These are phyloP conservation scores for Diplogasteroides magnus DNA, from an alignment of 1,140 invertebrate genomes.

Conservation along the genomic window DNA sequence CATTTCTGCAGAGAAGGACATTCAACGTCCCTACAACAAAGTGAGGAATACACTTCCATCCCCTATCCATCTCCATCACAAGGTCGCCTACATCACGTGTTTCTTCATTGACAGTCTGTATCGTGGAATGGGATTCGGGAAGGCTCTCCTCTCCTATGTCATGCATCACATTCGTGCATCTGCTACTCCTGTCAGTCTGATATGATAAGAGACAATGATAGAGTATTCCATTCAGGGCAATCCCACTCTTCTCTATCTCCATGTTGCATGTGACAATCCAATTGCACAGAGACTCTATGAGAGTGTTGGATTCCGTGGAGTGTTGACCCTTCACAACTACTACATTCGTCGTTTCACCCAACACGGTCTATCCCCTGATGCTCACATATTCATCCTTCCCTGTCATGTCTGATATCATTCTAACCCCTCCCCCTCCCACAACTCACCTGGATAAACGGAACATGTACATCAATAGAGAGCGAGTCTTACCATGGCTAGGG, in stretches of 20 bases:
- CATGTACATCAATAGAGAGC: too few relatives aligned
- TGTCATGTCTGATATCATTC: background rate
- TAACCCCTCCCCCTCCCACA: background rate
- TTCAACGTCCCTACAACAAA: too few relatives aligned
- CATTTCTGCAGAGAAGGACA: background rate
- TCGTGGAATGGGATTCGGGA: background rate
- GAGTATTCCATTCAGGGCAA: background rate
- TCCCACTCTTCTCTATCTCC: background rate
- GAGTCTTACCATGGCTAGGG: too few relatives aligned
- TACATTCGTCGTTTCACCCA: background rate
- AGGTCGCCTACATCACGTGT: background rate
- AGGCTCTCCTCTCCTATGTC: background rate
- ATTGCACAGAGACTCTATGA: background rate
- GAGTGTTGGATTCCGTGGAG: background rate
- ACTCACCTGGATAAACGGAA: too few relatives aligned
- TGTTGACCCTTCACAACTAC: background rate
- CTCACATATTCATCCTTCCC: background rate
- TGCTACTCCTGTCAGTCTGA: background rate
- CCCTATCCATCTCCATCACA: background rate
- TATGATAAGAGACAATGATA: too few relatives aligned
- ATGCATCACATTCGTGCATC: background rate
- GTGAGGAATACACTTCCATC: background rate
- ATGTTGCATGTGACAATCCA: background rate
- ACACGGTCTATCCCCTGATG: background rate
- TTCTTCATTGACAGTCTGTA: background rate